These are phyloP conservation scores for Acleris literana DNA, from an alignment of 2,888 invertebrate species.

Conservation along the genomic window DNA sequence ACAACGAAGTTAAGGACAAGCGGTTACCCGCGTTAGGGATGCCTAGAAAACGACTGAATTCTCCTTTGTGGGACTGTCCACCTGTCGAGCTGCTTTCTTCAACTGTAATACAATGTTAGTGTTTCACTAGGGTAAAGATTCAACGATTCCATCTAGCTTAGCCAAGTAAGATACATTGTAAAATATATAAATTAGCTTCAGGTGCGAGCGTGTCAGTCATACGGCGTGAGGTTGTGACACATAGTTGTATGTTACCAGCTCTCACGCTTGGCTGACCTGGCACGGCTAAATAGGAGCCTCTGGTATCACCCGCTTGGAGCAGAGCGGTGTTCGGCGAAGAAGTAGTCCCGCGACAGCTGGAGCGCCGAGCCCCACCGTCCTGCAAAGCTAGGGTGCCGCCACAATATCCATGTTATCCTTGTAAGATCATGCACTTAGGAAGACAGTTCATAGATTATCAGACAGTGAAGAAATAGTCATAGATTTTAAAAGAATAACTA, in stretches of 20 bases:
- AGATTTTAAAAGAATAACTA: constrained; percentile 2
- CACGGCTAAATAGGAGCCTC: constrained; percentile 85
- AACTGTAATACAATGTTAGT: constrained; percentile 76
- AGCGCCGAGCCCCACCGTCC: constrained; percentile 78
- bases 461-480: constrained; percentile 28
- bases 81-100: constrained; percentile 77
- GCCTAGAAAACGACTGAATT: constrained; percentile 87
- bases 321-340: constrained; percentile 80
- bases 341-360: constrained; percentile 73
- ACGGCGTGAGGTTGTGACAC: constrained; percentile 64
- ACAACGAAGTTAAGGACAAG: constrained; percentile 58
- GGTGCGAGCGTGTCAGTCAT: constrained; percentile 64
- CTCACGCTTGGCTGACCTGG: constrained; percentile 79
- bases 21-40: constrained; percentile 85
- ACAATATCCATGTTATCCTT: constrained; percentile 45
- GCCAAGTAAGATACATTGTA: constrained; percentile 37
- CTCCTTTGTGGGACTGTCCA: constrained; percentile 77
- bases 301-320: constrained; percentile 81
- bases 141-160: constrained; percentile 39
- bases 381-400: constrained; percentile 76
- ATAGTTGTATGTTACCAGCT: constrained; percentile 53
- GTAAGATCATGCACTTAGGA: constrained; percentile 24
- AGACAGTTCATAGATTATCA: constrained; percentile 9
- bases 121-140: constrained; percentile 43
- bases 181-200: constrained; percentile 55